These are phyloP conservation scores for Arothron firmamentum DNA, from an alignment of 2,113 vertebrate genomes.

Conservation along the genomic window DNA sequence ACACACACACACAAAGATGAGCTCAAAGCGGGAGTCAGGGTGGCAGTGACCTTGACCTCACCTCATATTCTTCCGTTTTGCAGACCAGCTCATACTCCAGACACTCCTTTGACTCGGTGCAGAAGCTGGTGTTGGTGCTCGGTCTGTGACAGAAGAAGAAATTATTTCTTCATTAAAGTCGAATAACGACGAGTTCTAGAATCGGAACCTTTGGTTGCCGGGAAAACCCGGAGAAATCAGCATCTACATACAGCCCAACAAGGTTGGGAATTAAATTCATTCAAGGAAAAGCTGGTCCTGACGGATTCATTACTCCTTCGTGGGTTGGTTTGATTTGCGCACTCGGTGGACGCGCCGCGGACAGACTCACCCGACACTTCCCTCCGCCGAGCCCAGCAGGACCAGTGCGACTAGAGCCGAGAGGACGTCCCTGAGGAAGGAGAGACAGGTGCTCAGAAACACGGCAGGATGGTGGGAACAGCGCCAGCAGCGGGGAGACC, in stretches of 20 bases:
- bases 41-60: conserved; percentile 20
- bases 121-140: conserved; percentile 69
- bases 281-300: too few species aligned
- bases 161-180: neutral
- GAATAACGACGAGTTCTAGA: too few species aligned
- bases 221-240: too few species aligned
- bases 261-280: too few species aligned
- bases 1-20: neutral
- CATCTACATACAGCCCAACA: too few species aligned
- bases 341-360: too few species aligned
- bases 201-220: too few species aligned
- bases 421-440: conserved; percentile 50
- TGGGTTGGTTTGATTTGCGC: too few species aligned
- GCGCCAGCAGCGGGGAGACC: too few species aligned
- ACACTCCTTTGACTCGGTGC: conserved; percentile 73
- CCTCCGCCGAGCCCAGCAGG: conserved; percentile 46
- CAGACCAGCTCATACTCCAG: conserved; percentile 73
- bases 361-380: conserved; percentile 65
- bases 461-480: neutral
- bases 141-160: conserved; percentile 35
- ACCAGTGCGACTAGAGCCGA: conserved; percentile 29
- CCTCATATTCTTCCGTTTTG: conserved; percentile 75
- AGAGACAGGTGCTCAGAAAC: neutral
- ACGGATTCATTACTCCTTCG: too few species aligned
- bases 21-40: neutral